phyloP scores from a whole-genome alignment of 1,140 invertebrate genomes.

The Lepidurus arcticus region DNA sequence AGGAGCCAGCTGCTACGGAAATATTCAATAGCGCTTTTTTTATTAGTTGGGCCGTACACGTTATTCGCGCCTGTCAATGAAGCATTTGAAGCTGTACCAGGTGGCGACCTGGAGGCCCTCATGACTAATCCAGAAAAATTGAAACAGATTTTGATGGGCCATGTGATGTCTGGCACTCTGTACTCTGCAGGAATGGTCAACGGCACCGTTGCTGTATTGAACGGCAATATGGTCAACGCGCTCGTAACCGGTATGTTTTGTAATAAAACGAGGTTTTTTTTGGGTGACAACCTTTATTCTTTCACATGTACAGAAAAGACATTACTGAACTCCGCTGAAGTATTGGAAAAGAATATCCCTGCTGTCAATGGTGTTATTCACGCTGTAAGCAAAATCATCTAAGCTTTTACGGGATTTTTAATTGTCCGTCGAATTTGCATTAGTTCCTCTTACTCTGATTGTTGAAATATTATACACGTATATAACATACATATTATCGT shows the following conservation, averaged over 20 bases:
- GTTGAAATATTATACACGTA: background rate
- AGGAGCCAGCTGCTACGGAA: background rate
- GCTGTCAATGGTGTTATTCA: slow-evolving; percentile 34
- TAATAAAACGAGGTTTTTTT: background rate
- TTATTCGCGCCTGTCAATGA: slow-evolving; percentile 76
- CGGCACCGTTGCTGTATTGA: slow-evolving; percentile 27
- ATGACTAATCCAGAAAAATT: slow-evolving; percentile 58
- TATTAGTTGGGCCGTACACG: slow-evolving; percentile 57
- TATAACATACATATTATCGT: too few species aligned
- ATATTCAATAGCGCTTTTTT: slow-evolving; percentile 15
- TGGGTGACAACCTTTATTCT: background rate
- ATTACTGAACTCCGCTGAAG: slow-evolving; percentile 25
- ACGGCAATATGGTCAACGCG: slow-evolving; percentile 23
- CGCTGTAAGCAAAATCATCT: slow-evolving; percentile 30
- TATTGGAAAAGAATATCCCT: slow-evolving; percentile 25
- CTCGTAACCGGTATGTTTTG: slow-evolving; percentile 16
- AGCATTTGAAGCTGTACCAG: slow-evolving; percentile 62
- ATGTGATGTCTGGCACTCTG: slow-evolving; percentile 66
- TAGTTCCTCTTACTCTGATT: background rate
- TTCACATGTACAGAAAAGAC: slow-evolving; percentile 6
- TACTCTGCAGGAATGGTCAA: slow-evolving; percentile 66
- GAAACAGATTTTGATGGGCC: slow-evolving; percentile 66
- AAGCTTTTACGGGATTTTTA: background rate
- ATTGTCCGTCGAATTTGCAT: background rate
- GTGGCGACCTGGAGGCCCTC: slow-evolving; percentile 53